Base-by-base conservation (phyloP, 2,888 invertebrate species). In the Ptychoptera albimana region DNA sequence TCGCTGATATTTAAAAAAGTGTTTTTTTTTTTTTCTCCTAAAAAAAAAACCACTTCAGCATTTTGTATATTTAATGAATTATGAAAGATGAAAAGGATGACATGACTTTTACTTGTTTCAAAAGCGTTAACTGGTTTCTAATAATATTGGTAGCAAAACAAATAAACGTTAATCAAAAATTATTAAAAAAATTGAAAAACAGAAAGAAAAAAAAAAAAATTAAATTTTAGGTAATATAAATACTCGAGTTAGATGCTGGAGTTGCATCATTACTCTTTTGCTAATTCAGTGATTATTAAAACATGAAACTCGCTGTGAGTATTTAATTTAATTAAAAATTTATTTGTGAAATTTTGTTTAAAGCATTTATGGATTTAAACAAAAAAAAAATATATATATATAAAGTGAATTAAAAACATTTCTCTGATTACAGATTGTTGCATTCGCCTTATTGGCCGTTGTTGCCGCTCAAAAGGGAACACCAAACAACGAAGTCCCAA, bases 381-480 rank as follows among this genome's bases (percentile, higher is more conserved):
- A 23, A 23, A 6, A 3, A 35, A 35, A 35, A 7, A 7, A 7
- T 5, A 23, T 5, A 23, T 5, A 6, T 35, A 35, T 6, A 12
- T 35, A 5, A 7, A 23, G 23, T 23, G 23, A 35, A 34, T 42
- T 9, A 16, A 15, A 12, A 9, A 9, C n/a, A 34, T 10, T 42
- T 3, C 14, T 12, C 16, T 32, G 4, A 13, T 39, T 36, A 10
- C 31, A 49, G 49, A 48, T 50, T 32, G 41, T 55, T 34, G 43
- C 53, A 44, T 49, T 52, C 14, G 54, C 54, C 43, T 43, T 58
- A 15, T 39, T 52, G 30, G 53, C 58, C 23, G 47, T 53, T 11
- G 53, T 54, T 31, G 49, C 51, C 13, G 56, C 57, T 37, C 57
- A 55, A 31, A 49, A 51, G 16, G 49, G 56, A 23, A 39, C 51